A percentile compares a stretch with the other conserved stretches of the same genome.
These are phyloP conservation scores for Callinectes sapidus DNA, from an alignment of 2,888 invertebrate genomes.

Conservation along the genomic window DNA sequence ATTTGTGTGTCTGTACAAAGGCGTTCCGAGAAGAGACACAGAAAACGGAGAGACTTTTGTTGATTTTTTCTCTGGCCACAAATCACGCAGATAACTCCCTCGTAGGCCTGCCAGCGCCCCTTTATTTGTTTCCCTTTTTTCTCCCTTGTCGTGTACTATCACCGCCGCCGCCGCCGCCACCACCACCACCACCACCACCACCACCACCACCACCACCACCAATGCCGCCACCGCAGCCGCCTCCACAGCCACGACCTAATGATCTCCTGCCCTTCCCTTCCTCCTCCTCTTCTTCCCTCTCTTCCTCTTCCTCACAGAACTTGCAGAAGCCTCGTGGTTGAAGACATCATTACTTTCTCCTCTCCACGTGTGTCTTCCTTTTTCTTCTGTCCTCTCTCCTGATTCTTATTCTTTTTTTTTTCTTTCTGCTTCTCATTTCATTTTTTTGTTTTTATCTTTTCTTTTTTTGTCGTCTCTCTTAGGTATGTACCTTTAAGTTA, in stretches of 20 bases:
- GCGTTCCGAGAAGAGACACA: slow-evolving; percentile 5
- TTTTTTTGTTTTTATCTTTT: no score
- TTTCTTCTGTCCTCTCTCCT: background rate
- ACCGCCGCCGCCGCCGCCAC: slow-evolving; percentile 2
- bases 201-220: background rate
- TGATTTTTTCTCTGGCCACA: background rate
- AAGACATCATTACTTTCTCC: background rate
- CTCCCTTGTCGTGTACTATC: background rate
- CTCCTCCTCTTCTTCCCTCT: background rate
- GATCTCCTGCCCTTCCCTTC: background rate
- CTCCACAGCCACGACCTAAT: background rate
- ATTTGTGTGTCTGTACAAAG: background rate
- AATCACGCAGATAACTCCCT: slow-evolving; percentile 16
- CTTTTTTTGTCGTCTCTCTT: background rate
- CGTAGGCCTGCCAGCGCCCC: slow-evolving; percentile 1
- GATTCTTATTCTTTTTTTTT: background rate
- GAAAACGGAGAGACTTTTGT: background rate
- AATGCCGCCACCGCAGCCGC: background rate
- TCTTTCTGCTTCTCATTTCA: background rate
- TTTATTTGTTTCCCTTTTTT: background rate
- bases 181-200: background rate
- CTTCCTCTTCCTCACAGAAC: background rate
- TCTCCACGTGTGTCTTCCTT: background rate
- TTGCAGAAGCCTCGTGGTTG: background rate
- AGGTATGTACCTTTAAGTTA: background rate